Base-by-base conservation (phyloP, 2,113 vertebrate genomes). In the Upupa epops region DNA sequence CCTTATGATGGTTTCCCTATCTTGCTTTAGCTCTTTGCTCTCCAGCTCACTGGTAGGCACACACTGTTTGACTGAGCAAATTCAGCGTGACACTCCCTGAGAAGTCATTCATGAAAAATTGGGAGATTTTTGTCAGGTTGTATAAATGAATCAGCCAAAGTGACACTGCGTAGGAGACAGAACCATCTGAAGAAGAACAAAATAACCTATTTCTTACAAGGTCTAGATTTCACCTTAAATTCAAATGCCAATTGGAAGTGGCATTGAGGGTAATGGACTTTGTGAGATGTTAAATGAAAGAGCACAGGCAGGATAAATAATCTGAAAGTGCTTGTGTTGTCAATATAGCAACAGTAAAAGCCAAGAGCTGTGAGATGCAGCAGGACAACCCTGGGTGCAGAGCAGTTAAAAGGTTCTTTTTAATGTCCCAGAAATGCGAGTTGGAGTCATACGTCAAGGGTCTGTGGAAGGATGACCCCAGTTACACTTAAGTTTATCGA, bases 81-180 rank as follows among this genome's bases (percentile, higher is more conserved):
- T 96, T 85, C 89, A 90, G 74, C 51, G 83, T 94, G 96, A 93
- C 96, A 90, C 88, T 82, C 92, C 5, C 66, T 79, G 88, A 82
- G 93, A 69, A 94, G 83, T 45, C 7, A 5, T 21, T 82, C 20
- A 34, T 70, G 90, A 76, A 29, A 48, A 86, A 90, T 9, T 24
- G 92, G 93, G 88, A 92, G 77, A 63, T 87, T 89, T 95, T 92
- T 95, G 77, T 96, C 96, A 92, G 96, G 86, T 37, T 94, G 93
- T 94, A 92, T 37, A 90, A 96, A 96, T 82, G 96, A 94, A 96
- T 96, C 93, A 96, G 83, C 92, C 96, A 17, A 88, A 96, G 88
- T 95, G 95, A 92, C 93, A 92, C 17, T 18, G 37, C 6, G 45
- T n/a, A 73, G 86, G 90, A 93, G 86, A 95, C 92, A 95, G 90